Base-by-base conservation (phyloP, 2,113 vertebrate species). In the Heliornis fulica region DNA sequence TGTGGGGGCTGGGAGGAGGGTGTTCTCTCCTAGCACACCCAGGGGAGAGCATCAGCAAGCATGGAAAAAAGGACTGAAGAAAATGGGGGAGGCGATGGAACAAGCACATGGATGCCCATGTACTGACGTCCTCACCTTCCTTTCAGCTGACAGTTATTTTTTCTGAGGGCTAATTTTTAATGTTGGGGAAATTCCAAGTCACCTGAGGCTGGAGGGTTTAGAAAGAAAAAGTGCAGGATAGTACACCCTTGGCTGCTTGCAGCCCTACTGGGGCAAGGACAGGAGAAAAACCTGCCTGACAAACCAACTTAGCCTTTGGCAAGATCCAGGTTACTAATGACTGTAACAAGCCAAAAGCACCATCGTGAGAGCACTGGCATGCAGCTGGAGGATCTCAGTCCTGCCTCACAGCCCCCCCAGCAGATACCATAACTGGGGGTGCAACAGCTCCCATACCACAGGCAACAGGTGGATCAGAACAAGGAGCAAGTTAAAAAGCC, bases 311-410 rank as follows among this genome's bases (percentile, higher is more conserved):
- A n/a, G 86, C 45, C 77, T 69, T 23, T 45, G 23, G 59, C 22
- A 56, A 83, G 40, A 53, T 26, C 31, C 90, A 83, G 68, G 76
- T 64, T 46, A 83, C 29, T 17, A 12, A 78, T 0, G 3, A 51
- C 19, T 20, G 31, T 54, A 70, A 22, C 18, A 48, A 80, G 32
- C 34, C 75, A 31, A 2, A 66, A 63, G 57, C 20, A 26, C 66
- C 66, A 4, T 0, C 1, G 4, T 2, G 31, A 0, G 2, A 68
- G 48, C 20, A 2, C 40, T 40, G 41, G 57, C 43, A 28, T 0
- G 7, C 0, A 15, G 69, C 91, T 1, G 1, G 20, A 34, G 63
- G 41, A 50, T 20, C 75, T 41, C 59, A 7, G 56, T 77, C 72
- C 88, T 78, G 83, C 71, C 84, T 75, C 50, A 50, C 40, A 40